Evolutionary conservation across 2,113 vertebrate species (phyloP).

Genomic region (Boulengerochromis microlepis): DNA sequence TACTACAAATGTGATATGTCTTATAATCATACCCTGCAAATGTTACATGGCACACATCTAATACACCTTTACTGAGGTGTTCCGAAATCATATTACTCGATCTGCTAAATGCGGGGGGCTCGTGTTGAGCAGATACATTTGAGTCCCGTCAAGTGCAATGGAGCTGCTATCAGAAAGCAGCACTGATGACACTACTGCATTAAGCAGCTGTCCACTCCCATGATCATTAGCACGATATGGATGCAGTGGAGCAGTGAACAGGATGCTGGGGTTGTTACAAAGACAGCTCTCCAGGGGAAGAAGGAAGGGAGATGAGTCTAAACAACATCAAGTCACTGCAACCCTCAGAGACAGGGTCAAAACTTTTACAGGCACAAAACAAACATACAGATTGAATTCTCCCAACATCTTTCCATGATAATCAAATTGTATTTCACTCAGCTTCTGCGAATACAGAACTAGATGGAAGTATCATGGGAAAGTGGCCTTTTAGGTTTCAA

Average conservation of each 20-base stretch:
- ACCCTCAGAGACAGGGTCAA: conserved; percentile 35
- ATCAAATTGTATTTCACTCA: conserved; percentile 24
- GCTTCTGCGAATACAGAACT: not conserved
- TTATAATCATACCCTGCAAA: conserved; percentile 19
- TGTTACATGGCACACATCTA: conserved; percentile 38
- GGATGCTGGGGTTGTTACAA: conserved; percentile 56
- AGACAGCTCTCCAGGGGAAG: conserved; percentile 50
- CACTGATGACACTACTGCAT: conserved; percentile 64
- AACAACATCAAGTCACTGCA: conserved; percentile 65
- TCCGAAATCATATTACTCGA: conserved; percentile 40
- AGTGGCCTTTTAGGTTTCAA: not conserved
- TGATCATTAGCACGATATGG: conserved; percentile 68
- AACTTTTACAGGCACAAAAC: conserved; percentile 49
- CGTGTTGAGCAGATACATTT: conserved; percentile 36
- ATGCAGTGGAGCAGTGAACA: conserved; percentile 60
- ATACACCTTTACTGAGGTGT: conserved; percentile 41
- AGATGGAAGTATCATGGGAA: not conserved
- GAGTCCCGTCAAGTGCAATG: conserved; percentile 56
- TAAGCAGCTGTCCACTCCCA: conserved; percentile 68
- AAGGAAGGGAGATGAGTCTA: conserved; percentile 39
- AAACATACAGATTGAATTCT: conserved; percentile 37
- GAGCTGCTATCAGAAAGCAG: conserved; percentile 57
- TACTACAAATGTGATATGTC: conserved; percentile 26
- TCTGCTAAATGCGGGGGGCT: conserved; percentile 17
- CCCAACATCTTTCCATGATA: not conserved